Base-by-base conservation (phyloP, 2,888 invertebrate genomes). In the Philereme vetulata region DNA sequence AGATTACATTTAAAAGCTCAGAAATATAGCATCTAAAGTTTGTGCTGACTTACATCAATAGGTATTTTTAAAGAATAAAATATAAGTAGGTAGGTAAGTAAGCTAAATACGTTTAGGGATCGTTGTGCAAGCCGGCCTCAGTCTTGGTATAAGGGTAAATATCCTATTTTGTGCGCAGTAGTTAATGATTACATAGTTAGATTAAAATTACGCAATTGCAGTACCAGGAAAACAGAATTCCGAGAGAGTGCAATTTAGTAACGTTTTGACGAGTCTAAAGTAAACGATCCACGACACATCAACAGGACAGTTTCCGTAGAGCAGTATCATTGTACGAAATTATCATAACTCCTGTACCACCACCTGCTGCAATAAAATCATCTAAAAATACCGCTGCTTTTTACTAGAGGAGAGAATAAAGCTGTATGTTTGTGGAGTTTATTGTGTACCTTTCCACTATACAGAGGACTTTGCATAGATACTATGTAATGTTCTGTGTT, bases 401-500 rank as follows among this genome's bases (percentile, higher is more conserved):
- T 67, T 71, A 70, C 70, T 57, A 51, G 67, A 68, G 40, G 52
- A 67, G 66, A 60, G 47, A 60, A 69, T 78, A 76, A 76, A 78
- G 70, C 68, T 76, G 79, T 77, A 78, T 59, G 57, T 38, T 36
- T 59, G 69, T 60, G 60, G 66, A 70, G 72, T 75, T 78, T 72
- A 78, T 72, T 65, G 70, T 65, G 58, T 57, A 60, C 62, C 46
- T 60, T 70, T 35, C 42, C 8, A 50, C 35, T 47, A 9, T 40
- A 49, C 36, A 43, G 34, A 43, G 10, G 40, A 32, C 46, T 46
- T 33, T 33, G 46, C 34, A 34, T 46, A 44, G 4, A 44, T 40
- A 47, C 47, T 47, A 34, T 55, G 33, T 48, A 48, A 51, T 43
- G 8, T 34, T 35, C 48, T 33, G 51, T 42, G 6, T 34, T 21